Evolutionary conservation across 2,888 invertebrate species (phyloP), one percentile per base, ranked within the genome.

Genomic region (Sycophila texana): DNA sequence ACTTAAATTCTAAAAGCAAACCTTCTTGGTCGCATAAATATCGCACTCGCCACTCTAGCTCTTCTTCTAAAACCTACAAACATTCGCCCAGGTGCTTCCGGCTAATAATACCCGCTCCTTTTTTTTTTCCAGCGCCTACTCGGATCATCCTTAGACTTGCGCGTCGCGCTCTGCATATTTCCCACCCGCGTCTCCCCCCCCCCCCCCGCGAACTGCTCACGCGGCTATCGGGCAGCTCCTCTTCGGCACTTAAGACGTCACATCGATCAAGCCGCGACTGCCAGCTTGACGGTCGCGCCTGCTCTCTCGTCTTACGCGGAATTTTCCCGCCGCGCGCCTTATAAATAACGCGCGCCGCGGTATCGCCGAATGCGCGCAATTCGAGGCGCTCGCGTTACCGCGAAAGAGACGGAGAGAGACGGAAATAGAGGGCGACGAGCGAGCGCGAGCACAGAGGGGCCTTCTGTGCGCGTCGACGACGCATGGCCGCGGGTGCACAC

Each of bases 231-330:
- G 82, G 83, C 13, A 57, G 84, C 51, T 83, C 18, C 68, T 68
- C 85, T 84, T 83, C 83, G 83, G 84, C 84, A 84, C 85, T 84
- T 82, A 83, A 86, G 84, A 85, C 87, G 87, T 85, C 86, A 85
- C 88, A 87, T 88, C 87, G 86, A 87, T 88, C 88, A 84, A 85
- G 82, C 18, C 51, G 85, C 84, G 81, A 85, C 84, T 86, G 87
- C 85, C 88, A 86, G 85, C 84, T 86, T 87, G 87, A 87, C 86
- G 86, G 84, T 86, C 84, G 74, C 65, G 71, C 71, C 14, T 18
- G 4, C 53, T 60, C 61, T 61, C 61, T 61, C 30, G 65, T 66
- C 66, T 74, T 74, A 74, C 68, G 53, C 61, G 83, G 80, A 82
- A 81, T 80, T 81, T 81, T 83, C 77, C 73, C 26, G 22, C 49